phyloP scores from a whole-genome alignment of 1,140 invertebrate species.

The Heterodera schachtii region DNA sequence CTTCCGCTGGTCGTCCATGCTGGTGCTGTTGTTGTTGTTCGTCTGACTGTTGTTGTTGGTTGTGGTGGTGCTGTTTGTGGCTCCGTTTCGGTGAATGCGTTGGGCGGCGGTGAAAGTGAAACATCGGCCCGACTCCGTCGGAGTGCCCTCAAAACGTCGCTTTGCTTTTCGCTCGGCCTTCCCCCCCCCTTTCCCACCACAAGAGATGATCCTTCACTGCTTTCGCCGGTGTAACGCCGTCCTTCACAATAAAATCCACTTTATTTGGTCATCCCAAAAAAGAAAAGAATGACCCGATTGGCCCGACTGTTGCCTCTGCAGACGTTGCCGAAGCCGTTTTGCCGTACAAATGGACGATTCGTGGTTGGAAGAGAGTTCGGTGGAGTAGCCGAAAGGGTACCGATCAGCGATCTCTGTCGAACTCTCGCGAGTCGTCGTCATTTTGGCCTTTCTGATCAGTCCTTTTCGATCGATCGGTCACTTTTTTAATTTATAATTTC shows the following conservation, averaged over 20 bases:
- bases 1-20: slow-evolving; percentile 57
- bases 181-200: slow-evolving; percentile 31
- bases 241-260: slow-evolving; percentile 21
- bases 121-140: slow-evolving; percentile 65
- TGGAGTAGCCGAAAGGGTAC: slow-evolving; percentile 62
- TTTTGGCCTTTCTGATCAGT: background rate
- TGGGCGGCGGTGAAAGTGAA: slow-evolving; percentile 63
- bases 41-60: background rate
- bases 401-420: slow-evolving; percentile 63
- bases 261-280: no score
- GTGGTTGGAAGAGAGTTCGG: slow-evolving; percentile 61
- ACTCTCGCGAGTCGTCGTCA: slow-evolving; percentile 58
- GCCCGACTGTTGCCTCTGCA: slow-evolving; percentile 63
- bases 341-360: slow-evolving; percentile 63
- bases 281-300: slow-evolving; percentile 52
- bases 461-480: background rate
- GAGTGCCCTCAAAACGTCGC: slow-evolving; percentile 46
- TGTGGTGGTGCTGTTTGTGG: background rate
- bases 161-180: no score
- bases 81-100: slow-evolving; percentile 39
- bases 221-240: slow-evolving; percentile 63
- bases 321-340: slow-evolving; percentile 59
- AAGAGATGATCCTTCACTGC: slow-evolving; percentile 62
- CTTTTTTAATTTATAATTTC: background rate
- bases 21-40: slow-evolving; percentile 11